These are phyloP conservation scores for Abramis brama DNA, from an alignment of 2,113 vertebrate genomes.

Conservation along the genomic window DNA sequence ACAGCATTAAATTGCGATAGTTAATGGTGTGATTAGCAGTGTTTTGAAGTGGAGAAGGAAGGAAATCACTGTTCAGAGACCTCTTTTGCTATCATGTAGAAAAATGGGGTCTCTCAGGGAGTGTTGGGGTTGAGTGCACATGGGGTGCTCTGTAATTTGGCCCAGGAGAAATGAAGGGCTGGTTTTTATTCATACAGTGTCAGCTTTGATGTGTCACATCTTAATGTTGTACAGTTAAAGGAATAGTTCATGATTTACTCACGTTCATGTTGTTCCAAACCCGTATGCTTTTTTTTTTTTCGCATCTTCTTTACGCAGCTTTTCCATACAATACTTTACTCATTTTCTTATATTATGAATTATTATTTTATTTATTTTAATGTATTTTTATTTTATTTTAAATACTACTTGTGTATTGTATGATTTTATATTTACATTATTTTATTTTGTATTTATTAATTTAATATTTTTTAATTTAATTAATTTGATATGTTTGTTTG, in stretches of 20 bases:
- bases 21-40: conserved; percentile 45
- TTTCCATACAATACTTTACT: background rate
- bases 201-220: conserved; percentile 11
- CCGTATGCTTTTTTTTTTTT: background rate
- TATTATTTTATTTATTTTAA: background rate
- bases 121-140: conserved; percentile 1
- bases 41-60: conserved; percentile 50
- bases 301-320: background rate
- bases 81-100: conserved; percentile 33
- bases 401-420: too few species aligned
- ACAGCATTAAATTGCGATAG: conserved; percentile 18
- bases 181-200: background rate
- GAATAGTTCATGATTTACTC: background rate
- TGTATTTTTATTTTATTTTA: too few species aligned
- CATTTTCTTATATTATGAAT: background rate
- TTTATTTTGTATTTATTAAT: too few species aligned
- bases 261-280: background rate
- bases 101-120: conserved; percentile 1
- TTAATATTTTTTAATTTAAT: too few species aligned
- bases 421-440: too few species aligned
- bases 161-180: background rate
- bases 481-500: too few species aligned
- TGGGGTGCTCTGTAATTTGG: background rate
- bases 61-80: conserved; percentile 7
- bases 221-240: background rate